A percentile compares a stretch with the other conserved stretches of the same genome.
Conservation (phyloP, 2,113 vertebrate genomes). For the Rhinopithecus roxellana region DNA sequence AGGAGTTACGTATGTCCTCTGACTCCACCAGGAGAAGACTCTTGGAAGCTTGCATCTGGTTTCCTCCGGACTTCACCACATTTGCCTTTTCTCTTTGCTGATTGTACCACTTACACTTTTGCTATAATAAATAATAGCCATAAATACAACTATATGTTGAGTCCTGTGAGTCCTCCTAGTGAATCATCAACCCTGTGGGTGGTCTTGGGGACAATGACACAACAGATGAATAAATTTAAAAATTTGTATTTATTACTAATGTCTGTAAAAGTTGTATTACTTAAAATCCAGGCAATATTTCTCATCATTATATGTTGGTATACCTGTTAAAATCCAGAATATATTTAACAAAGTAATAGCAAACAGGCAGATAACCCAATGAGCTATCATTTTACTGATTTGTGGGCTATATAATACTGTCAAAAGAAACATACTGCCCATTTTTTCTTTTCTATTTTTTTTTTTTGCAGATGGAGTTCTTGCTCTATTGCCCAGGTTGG, state of each 20-base stretch:
- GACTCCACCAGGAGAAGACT: neutral
- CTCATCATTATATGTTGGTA: neutral
- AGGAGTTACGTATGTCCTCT: too few relatives aligned
- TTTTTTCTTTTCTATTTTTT: too few relatives aligned
- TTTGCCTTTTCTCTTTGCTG: neutral
- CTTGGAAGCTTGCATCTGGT: neutral
- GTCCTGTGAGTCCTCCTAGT: neutral
- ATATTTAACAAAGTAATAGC: neutral
- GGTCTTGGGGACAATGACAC: neutral
- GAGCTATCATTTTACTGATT: neutral
- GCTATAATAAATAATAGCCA: neutral
- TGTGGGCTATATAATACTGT: neutral
- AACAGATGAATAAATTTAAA: neutral
- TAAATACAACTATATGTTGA: neutral
- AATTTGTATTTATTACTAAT: neutral
- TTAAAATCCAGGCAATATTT: neutral
- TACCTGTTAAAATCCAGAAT: neutral
- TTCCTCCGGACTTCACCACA: neutral
- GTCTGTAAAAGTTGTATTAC: neutral
- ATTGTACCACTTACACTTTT: neutral
- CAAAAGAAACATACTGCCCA: neutral
- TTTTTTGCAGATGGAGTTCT: too few relatives aligned
- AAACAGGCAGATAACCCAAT: neutral
- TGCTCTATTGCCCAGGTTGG: too few relatives aligned
- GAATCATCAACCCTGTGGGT: neutral